phyloP scores from a whole-genome alignment of 2,797 vertebrate genomes.

The Lepilemur septentrionalis region DNA sequence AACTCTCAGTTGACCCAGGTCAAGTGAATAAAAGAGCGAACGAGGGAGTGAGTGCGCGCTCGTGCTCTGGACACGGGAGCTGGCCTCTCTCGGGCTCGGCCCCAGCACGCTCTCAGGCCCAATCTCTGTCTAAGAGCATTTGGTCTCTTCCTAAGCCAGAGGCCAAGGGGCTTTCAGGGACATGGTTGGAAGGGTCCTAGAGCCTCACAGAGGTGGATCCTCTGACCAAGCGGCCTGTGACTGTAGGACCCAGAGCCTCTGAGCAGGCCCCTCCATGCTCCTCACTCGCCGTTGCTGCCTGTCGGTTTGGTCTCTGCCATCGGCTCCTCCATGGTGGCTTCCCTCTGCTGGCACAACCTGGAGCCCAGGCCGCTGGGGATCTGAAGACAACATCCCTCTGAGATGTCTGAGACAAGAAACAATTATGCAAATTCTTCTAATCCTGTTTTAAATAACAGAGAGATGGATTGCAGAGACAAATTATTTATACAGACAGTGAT shows the following conservation, averaged over 20 bases:
- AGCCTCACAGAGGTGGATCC: neutral
- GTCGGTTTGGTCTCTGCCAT: neutral
- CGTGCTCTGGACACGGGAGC: neutral
- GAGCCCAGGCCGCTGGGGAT: neutral
- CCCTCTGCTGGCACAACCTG: neutral
- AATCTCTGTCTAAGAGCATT: neutral
- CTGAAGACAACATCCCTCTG: neutral
- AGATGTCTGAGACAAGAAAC: neutral
- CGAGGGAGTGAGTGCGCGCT: neutral
- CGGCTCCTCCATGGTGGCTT: neutral
- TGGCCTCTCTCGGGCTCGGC: neutral
- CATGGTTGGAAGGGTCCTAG: neutral
- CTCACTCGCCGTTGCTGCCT: neutral
- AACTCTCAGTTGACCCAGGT: neutral
- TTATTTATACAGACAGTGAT: neutral
- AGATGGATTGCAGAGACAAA: neutral
- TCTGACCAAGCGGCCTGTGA: no score
- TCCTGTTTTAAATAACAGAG: neutral
- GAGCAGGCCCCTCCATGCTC: neutral
- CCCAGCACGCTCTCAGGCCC: neutral
- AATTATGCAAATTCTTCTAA: neutral
- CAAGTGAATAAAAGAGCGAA: neutral
- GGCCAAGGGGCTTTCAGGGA: neutral
- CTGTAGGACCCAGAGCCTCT: neutral
- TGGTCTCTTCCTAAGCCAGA: neutral